These are phyloP conservation scores for Knipowitschia caucasica DNA, from an alignment of 2,797 vertebrate species.

Conservation along the genomic window DNA sequence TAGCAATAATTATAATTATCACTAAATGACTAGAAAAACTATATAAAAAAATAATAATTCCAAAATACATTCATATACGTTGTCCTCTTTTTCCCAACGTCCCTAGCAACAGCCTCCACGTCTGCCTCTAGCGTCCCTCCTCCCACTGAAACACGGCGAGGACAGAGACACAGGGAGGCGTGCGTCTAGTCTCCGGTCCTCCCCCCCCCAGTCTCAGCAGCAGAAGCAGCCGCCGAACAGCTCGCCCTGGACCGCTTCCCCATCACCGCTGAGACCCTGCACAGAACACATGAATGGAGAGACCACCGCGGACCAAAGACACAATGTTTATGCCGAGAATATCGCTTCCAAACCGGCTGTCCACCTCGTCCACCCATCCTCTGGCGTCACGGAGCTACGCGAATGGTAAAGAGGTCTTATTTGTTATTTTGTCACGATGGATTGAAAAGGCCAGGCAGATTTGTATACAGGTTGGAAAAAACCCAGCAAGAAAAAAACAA, in stretches of 20 bases:
- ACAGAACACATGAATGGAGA: background rate
- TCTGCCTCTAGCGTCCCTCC: no score
- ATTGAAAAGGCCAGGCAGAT: constrained; percentile 7
- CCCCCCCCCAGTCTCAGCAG: background rate
- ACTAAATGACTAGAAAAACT: no score
- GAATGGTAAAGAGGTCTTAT: background rate
- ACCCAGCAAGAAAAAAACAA: no score
- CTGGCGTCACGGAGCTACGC: background rate
- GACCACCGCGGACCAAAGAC: background rate
- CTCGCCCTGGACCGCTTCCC: background rate
- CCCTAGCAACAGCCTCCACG: no score
- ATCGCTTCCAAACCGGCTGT: no score
- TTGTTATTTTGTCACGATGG: background rate
- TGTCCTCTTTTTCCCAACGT: no score
- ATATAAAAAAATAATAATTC: no score
- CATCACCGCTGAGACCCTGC: background rate
- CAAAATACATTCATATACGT: no score
- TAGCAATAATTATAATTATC: no score
- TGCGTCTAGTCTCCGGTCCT: constrained; percentile 10
- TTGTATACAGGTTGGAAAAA: no score
- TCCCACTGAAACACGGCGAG: no score
- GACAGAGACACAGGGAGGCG: no score
- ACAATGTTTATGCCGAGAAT: background rate
- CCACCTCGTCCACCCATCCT: background rate
- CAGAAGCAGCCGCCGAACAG: background rate